Base-by-base conservation (phyloP, 2,888 invertebrate species). In the Cheilosia vulpina region DNA sequence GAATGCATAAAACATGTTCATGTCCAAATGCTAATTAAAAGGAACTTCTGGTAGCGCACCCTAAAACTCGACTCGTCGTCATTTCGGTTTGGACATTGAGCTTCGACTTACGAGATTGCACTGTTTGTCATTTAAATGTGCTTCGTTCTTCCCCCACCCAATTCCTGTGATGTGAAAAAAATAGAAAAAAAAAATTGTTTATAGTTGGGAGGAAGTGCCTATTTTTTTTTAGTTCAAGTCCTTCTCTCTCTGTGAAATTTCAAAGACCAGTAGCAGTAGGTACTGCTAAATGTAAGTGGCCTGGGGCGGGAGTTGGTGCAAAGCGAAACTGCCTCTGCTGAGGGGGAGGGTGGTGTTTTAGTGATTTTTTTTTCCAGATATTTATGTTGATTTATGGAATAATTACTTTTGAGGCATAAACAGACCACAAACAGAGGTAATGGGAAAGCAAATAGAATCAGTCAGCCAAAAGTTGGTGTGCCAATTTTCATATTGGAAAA, bases 111-210 rank as follows among this genome's bases (percentile, higher is more conserved):
- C 47, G 24, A 57, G 57, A 79, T 83, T 83, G 68, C 73, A 79
- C 73, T 83, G 79, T 79, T 83, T 83, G 79, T 79, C 79, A 83
- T 83, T 83, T 79, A 83, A 83, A 83, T 83, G 68, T 68, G 50
- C 38, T 73, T 38, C 9, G 31, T 31, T 2, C 31, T 31, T 2
- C 31, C 31, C 31, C 31, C 31, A 9, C 38, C 45, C 43, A 68
- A 57, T 78, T 27, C 38, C 19, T 72, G 34, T 72, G 68, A 57
- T 52, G 63, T 53, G 31, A 9, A 31, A 9, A 38, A 38, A 11
- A 38, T 21, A 21, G 1, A 38, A 63, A 72, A 58, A 65, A 77
- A 7, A 53, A 79, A 52, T 45, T 53, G 57, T 57, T 47, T n/a
- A 47, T n/a, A 17, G 45, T 38, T 38, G 38, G 13, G 11, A 38